Evolutionary conservation across 37 sponge, comb jelly and placozoan species (phyloP).

Genomic region (Geodia barretti): DNA sequence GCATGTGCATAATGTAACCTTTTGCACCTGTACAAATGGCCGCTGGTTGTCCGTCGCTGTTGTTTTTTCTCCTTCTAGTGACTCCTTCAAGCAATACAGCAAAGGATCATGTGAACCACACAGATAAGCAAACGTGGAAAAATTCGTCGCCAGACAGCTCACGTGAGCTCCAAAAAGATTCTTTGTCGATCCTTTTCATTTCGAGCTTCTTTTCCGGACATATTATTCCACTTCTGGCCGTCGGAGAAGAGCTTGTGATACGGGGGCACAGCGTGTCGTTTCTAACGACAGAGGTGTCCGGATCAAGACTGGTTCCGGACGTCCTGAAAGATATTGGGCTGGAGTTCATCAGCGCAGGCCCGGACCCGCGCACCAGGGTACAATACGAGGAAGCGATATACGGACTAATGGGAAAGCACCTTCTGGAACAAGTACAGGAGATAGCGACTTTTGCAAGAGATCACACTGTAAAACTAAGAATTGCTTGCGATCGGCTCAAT

Average conservation of each 20-base stretch:
- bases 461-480: neutral
- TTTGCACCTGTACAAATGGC: neutral
- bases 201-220: neutral
- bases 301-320: neutral
- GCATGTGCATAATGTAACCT: neutral
- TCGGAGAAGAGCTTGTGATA: neutral
- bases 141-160: too few species aligned
- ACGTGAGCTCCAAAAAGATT: too few species aligned
- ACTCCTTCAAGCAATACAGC: too few species aligned
- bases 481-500: neutral
- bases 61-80: too few species aligned
- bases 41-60: too few species aligned
- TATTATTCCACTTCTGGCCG: neutral
- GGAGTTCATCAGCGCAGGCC: neutral
- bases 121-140: too few species aligned
- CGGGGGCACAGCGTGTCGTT: neutral
- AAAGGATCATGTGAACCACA: too few species aligned
- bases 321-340: neutral
- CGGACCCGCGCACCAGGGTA: neutral
- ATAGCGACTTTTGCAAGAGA: neutral
- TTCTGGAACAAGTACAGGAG: neutral
- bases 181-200: neutral
- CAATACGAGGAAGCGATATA: neutral
- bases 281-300: neutral
- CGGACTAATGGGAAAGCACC: neutral